Evolutionary conservation across 1,140 invertebrate genomes (phyloP), one percentile per base, ranked within the genome.

Genomic region (Ostrea edulis): DNA sequence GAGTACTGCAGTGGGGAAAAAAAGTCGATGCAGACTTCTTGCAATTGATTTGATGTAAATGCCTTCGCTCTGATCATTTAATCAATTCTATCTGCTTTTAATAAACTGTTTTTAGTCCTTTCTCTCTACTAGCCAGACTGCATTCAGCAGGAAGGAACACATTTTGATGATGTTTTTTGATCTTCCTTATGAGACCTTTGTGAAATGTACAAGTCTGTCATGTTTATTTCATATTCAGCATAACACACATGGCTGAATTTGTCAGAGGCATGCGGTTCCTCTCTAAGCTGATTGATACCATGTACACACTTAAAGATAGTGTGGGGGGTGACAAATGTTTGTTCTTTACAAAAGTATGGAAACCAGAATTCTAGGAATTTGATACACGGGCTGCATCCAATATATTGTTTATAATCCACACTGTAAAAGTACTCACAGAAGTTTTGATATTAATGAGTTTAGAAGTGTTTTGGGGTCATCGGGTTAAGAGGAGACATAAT

Each of bases 331-430:
- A 77, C 68, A 77, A 44, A 77, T 77, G 68, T 29, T 25, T 77
- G 25, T 44, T 25, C 68, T 29, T 25, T 25, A 77, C 8, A 77
- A 77, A 77, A 77, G 35, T 44, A 35, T 25, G 29, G 22, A 25
- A 77, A 77, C 25, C 22, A 77, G 68, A 77, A 77, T 77, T 14
- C 25, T 35, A 77, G 68, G 68, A 25, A 77, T 35, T 77, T 77
- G 68, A 77, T 77, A 77, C 29, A 35, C 25, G 35, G 68, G 35
- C 68, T 77, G 25, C 25, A 77, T 77, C 68, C 25, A 77, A 77
- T 77, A 62, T 62, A 77, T 77, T 77, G 68, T 77, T 77, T 77
- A 77, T 25, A 77, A 29, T 35, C 68, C 68, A 3, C 9, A 29
- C 22, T 25, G 2, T 62, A 35, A 25, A 14, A 35, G 68, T 35